Base-by-base conservation (phyloP, 1,140 invertebrate genomes). In the Popillia japonica region DNA sequence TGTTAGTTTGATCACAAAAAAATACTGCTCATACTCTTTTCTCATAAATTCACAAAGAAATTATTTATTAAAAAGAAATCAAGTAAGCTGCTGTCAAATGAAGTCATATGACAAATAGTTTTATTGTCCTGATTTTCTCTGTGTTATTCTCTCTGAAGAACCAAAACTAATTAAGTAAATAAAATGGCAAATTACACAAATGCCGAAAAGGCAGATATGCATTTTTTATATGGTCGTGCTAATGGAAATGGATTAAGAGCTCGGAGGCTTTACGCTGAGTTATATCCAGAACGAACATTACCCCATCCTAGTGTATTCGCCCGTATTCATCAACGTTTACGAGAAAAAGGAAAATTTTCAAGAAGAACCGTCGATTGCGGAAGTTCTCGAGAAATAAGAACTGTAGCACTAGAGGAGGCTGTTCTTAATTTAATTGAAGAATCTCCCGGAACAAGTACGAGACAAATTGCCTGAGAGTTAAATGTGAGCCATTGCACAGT, bases 251-350 rank as follows among this genome's bases (percentile, higher is more conserved):
- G 48, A 20, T 55, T 55, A 55, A 20, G 17, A 55, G 48, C 48
- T 55, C 48, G 48, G 17, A 55, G 48, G 48, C 48, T 55, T 55
- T 55, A 55, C 48, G 48, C 48, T 20, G 48, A 55, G 48, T 55
- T 55, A 55, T 55, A 55, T 55, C 48, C 48, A 55, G 48, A 55
- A 55, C 48, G 48, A n/a, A 55, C 48, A 55, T 20, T 55, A 55
- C 48, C 48, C 17, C 48, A 55, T 55, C 48, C 2, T 2, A 34
- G 27, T 4, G 27, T 34, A 34, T 34, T 34, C 27, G 27, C 27
- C 27, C 27, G 4, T 34, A 34, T 34, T 34, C 27, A 34, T 34
- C 27, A 34, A 34, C 4, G 27, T 34, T 34, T 2, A 34, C 27
- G 27, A 34, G 27, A 34, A 34, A 4, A 34, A 34, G 27, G 27